These are phyloP conservation scores for Dasyornis broadbenti DNA, from an alignment of 2,113 vertebrate species.

Conservation along the genomic window DNA sequence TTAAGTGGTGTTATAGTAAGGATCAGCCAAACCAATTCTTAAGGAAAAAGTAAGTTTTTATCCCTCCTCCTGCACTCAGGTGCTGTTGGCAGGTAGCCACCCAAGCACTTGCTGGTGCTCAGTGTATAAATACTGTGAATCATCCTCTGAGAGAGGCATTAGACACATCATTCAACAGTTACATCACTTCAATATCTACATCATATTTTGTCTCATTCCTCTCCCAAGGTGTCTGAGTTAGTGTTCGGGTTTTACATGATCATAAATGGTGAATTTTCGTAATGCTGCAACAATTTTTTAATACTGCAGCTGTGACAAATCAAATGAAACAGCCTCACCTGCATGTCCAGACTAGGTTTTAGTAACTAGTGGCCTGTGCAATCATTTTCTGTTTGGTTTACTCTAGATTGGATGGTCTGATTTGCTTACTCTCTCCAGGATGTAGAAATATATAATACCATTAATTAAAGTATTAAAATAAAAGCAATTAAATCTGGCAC, in stretches of 20 bases:
- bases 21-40: background rate
- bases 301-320: background rate
- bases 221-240: background rate
- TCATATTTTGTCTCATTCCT: background rate
- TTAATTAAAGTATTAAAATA: conserved; percentile 65
- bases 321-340: background rate
- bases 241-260: background rate
- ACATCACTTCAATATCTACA: background rate
- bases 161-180: background rate
- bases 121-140: background rate
- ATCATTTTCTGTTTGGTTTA: background rate
- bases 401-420: background rate
- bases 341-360: background rate
- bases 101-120: background rate
- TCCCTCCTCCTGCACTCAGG: background rate
- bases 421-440: background rate
- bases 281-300: background rate
- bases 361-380: background rate
- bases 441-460: conserved; percentile 7
- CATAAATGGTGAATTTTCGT: background rate
- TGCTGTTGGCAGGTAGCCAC: background rate
- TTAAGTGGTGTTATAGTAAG: background rate
- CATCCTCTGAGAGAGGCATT: background rate
- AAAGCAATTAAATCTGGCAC: conserved; percentile 53
- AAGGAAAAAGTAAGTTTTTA: background rate